These are phyloP conservation scores for Orchestia grillus DNA, from an alignment of 1,140 invertebrate genomes.

Conservation along the genomic window DNA sequence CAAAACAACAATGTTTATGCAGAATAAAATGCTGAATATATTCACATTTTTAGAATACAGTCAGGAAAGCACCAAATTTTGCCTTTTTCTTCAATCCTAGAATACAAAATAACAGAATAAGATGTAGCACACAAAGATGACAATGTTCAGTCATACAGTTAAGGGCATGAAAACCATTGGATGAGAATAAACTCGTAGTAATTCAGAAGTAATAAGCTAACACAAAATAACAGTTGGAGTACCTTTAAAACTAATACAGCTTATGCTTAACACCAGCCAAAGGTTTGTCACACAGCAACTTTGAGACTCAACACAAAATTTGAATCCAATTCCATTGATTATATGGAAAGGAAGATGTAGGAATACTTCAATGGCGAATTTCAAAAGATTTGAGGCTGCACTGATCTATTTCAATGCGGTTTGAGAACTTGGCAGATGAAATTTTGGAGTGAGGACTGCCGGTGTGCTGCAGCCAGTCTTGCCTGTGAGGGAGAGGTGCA, in stretches of 20 bases:
- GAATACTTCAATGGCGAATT: conserved; percentile 8
- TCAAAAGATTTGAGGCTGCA: not conserved
- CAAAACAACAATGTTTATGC: not conserved
- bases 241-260: too few relatives aligned
- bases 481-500: not conserved
- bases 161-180: not conserved
- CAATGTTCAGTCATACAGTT: not conserved
- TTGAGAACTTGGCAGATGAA: conserved; percentile 14
- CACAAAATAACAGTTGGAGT: not conserved
- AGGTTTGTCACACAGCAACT: not conserved
- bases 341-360: not conserved
- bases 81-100: not conserved
- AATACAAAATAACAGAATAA: not conserved
- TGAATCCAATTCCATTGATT: not conserved
- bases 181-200: not conserved
- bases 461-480: conserved; percentile 46
- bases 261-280: not conserved
- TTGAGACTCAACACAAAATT: not conserved
- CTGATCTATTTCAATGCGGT: not conserved
- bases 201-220: not conserved
- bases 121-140: not conserved
- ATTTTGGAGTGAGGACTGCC: conserved; percentile 40
- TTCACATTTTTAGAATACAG: not conserved
- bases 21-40: not conserved
- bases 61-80: not conserved